Conservation (phyloP, 2,888 invertebrate genomes). For the Drosophila subsilvestris region DNA sequence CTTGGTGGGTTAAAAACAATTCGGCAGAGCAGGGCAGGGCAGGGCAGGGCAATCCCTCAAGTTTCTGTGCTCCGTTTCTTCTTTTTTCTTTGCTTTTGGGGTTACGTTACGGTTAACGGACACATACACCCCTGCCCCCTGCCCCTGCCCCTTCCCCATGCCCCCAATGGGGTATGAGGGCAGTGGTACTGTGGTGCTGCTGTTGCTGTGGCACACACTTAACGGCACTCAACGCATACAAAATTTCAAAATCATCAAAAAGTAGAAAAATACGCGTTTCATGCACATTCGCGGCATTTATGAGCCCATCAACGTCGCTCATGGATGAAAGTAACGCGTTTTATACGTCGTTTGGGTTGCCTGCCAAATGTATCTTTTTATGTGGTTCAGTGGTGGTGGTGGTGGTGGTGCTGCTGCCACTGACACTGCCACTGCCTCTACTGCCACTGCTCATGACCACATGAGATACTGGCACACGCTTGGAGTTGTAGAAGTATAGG, state of each 20-base stretch:
- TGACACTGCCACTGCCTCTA: not conserved
- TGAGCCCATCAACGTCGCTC: conserved; percentile 81
- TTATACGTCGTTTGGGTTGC: conserved; percentile 80
- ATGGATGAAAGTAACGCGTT: conserved; percentile 81
- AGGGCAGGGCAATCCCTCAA: conserved; percentile 39
- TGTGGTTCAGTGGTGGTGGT: conserved; percentile 51
- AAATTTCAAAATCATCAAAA: conserved; percentile 81
- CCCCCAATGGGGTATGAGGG: not conserved
- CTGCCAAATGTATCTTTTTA: conserved; percentile 79
- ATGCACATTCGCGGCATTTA: conserved; percentile 81
- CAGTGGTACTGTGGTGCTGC: not conserved
- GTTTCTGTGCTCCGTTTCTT: conserved; percentile 29
- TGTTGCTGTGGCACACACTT: conserved; percentile 46
- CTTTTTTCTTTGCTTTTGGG: conserved; percentile 40
- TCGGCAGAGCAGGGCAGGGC: conserved; percentile 32
- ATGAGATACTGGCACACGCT: conserved; percentile 19
- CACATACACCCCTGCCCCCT: too few species aligned
- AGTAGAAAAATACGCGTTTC: conserved; percentile 81
- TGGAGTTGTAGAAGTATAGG: not conserved
- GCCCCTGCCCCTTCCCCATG: too few species aligned
- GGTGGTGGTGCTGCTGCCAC: too few species aligned
- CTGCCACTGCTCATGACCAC: conserved; percentile 29
- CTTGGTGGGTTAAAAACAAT: conserved; percentile 77
- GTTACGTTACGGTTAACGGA: conserved; percentile 66
- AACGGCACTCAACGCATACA: conserved; percentile 80